phyloP scores from a whole-genome alignment of 2,797 vertebrate genomes.

The Triplophysa yarkandensis region DNA sequence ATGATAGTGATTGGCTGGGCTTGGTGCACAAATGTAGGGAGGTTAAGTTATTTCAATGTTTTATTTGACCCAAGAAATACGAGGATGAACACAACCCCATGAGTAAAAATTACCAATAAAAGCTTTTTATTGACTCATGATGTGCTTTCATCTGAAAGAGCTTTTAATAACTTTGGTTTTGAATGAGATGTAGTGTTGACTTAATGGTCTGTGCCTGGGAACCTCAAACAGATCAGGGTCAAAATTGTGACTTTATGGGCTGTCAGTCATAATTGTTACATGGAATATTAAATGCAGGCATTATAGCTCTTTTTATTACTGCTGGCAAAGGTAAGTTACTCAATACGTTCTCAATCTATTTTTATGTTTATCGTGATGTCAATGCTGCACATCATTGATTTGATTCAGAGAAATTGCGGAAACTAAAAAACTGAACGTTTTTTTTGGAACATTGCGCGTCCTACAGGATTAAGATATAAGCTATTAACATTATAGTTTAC shows the following conservation, averaged over 20 bases:
- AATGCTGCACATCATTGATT: background rate
- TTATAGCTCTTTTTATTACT: too few species aligned
- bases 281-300: background rate
- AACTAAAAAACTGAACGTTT: too few species aligned
- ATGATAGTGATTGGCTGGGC: conserved; percentile 26
- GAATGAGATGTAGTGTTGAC: conserved; percentile 3
- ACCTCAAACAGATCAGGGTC: background rate
- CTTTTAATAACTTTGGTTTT: background rate
- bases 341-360: too few species aligned
- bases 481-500: too few species aligned
- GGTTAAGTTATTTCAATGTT: conserved; percentile 2
- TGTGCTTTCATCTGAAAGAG: conserved; percentile 6
- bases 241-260: conserved; percentile 1
- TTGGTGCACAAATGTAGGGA: background rate
- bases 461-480: too few species aligned
- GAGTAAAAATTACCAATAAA: background rate
- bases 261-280: background rate
- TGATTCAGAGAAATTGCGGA: too few species aligned
- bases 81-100: background rate
- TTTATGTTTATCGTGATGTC: too few species aligned
- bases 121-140: background rate
- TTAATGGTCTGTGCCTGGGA: background rate
- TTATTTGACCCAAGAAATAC: conserved; percentile 2
- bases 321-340: too few species aligned
- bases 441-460: too few species aligned